Percentiles rank a stretch among this genome's conserved stretches.
These are phyloP conservation scores for Nemotelus nigrinus DNA, from an alignment of 2,888 invertebrate species.

Conservation along the genomic window DNA sequence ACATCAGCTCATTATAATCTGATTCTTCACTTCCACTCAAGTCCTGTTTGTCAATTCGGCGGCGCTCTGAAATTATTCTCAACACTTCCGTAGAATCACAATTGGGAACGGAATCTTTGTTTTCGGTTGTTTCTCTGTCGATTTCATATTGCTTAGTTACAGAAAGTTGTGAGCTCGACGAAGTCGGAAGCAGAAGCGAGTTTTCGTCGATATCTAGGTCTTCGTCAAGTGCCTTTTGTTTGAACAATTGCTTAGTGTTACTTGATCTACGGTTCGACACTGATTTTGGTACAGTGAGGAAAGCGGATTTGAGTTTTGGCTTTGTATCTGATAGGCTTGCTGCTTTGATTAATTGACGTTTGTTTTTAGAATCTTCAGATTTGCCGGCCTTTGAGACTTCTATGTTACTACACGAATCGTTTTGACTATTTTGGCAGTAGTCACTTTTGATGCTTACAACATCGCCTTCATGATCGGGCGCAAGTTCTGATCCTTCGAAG, in stretches of 20 bases:
- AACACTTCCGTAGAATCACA: slow-evolving; percentile 64
- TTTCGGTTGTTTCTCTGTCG: slow-evolving; percentile 26
- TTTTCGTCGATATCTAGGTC: slow-evolving; percentile 67
- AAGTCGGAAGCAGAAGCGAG: slow-evolving; percentile 64
- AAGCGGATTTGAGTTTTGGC: slow-evolving; percentile 57
- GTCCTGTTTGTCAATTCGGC: slow-evolving; percentile 63
- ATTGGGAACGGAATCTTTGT: slow-evolving; percentile 56
- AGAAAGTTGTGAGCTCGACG: slow-evolving; percentile 44
- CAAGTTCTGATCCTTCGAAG: slow-evolving; percentile 64
- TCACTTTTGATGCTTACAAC: slow-evolving; percentile 61
- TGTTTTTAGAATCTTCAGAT: neutral
- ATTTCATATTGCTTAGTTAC: slow-evolving; percentile 10
- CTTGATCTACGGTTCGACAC: slow-evolving; percentile 64
- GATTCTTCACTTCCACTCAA: slow-evolving; percentile 63
- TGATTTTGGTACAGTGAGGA: slow-evolving; percentile 62
- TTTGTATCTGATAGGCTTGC: slow-evolving; percentile 56
- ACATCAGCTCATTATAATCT: slow-evolving; percentile 62
- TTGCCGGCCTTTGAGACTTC: neutral
- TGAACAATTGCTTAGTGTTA: slow-evolving; percentile 70
- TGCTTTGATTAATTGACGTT: slow-evolving; percentile 47
- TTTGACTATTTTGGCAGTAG: slow-evolving; percentile 53
- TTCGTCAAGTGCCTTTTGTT: slow-evolving; percentile 69
- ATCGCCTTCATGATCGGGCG: slow-evolving; percentile 56
- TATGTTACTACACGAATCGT: slow-evolving; percentile 16
- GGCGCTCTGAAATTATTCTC: slow-evolving; percentile 64